These are phyloP conservation scores for Ptychoptera albimana DNA, from an alignment of 2,888 invertebrate species.

Conservation along the genomic window DNA sequence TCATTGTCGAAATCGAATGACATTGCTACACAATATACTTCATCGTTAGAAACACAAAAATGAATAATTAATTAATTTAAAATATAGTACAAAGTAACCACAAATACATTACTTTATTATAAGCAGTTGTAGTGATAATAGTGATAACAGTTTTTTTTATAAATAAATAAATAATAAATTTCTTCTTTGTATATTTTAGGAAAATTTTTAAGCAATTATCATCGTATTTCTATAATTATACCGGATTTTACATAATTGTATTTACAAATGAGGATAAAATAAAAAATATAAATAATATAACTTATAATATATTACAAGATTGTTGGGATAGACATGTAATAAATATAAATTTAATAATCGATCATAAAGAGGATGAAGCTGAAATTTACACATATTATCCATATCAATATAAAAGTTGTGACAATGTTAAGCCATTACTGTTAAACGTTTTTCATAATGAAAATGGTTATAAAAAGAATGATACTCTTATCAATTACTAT, in stretches of 20 bases:
- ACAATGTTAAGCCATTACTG: neutral
- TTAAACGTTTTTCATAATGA: neutral
- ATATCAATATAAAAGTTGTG: neutral
- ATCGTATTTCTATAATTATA: neutral
- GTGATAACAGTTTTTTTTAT: too few species aligned
- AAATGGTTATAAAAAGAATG: neutral
- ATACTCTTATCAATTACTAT: neutral
- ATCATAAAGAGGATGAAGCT: neutral
- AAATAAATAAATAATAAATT: too few species aligned
- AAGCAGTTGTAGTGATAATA: too few species aligned
- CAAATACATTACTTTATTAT: too few species aligned
- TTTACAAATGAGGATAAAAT: neutral
- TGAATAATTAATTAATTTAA: too few species aligned
- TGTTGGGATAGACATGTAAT: slow-evolving; percentile 2
- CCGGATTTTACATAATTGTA: slow-evolving; percentile 1
- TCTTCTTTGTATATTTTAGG: too few species aligned
- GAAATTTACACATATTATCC: slow-evolving; percentile 3
- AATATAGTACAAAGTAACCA: too few species aligned
- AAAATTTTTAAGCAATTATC: too few species aligned
- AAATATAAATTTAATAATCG: slow-evolving; percentile 2
- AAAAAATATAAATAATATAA: neutral
- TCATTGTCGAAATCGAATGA: too few species aligned
- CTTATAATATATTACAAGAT: neutral
- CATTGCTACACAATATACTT: too few species aligned
- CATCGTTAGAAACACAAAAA: too few species aligned